Evolutionary conservation across 2,113 vertebrate species (phyloP), one percentile per base, ranked within the genome.

Genomic region (Oreochromis tanganicae): DNA sequence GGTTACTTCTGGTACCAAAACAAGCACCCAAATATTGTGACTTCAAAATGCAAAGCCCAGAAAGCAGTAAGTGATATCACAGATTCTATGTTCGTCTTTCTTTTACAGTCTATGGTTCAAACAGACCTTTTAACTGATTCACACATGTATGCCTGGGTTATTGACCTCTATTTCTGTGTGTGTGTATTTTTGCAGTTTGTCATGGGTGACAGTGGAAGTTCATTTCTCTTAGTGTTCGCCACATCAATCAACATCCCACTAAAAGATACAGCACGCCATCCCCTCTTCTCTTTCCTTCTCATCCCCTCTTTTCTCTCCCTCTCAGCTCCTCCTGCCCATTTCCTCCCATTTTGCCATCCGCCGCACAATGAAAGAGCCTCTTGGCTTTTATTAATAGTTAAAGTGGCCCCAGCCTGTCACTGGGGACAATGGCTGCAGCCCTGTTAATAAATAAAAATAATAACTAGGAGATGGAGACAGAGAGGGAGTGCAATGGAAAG

Each of bases 381-480:
- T 55, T 95, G 90, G 89, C 96, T 97, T 97, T 96, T 97, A 97
- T 97, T 97, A 97, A 97, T 97, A 97, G 97, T 97, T 97, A 97
- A 98, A 98, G 97, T 97, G 96, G 94, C 95, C 96, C 94, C 93
- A 92, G 92, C 89, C 97, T 97, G 96, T 97, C 97, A 97, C 92
- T 90, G 94, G 96, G 97, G 95, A 97, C 97, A 96, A 97, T 96
- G 94, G 96, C 95, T 82, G 95, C 95, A 94, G 95, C 96, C 96
- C 96, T 97, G 97, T 97, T 97, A 97, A 97, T 97, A 97, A 98
- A 97, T 97, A 97, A 97, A 97, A 97, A 97, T 97, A 97, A 97
- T 96, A 96, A 95, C 97, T 97, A 96, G 91, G 82, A 95, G 96
- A 96, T 95, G 89, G 95, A 93, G 93, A 95, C 95, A 95, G 94